Base-by-base conservation (phyloP, 1,140 invertebrate species). In the Leptonema lineaticorne region DNA sequence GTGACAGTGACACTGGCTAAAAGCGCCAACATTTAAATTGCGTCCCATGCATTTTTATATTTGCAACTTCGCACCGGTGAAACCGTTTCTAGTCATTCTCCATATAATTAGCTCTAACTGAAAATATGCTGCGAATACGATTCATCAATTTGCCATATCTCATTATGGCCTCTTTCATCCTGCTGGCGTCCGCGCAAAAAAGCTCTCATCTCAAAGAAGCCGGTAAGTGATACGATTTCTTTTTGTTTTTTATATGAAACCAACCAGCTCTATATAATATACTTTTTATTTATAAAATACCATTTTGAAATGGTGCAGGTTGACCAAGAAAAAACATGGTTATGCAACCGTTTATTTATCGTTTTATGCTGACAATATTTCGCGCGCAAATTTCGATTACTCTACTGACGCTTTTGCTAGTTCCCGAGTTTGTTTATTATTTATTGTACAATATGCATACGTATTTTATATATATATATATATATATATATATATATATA, bases 181-280 rank as follows among this genome's bases (percentile, higher is more conserved):
- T 71, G 18, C 29, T 71, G 29, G 64, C 70, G 11, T 71, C 70
- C 14, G 70, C 65, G n/a, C 70, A 71, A 27, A 71, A 58, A 46
- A 69, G 66, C 22, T 30, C 67, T 4, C 67, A 71, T 46, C 24
- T 63, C 45, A 71, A 71, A 57, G 70, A 69, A 24, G 30, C 67
- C 16, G 62, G 62, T 64, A 18, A 64, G 45, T 50, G 30, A 16
- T 11, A 11, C 37, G 2, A 4, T 41, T 41, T 11, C 16, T 41
- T 41, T 3, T 41, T 4, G 37, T 41, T 41, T 41, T 41, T 14
- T 41, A 4, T 14, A 41, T 41, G 37, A 41, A 41, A 41, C 16
- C 11, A 14, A 16, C 37, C 2, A 41, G 11, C 16, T 41, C 16
- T 41, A 41, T 41, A n/a, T 41, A 41, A 41, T 41, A 41, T 41